Base-by-base conservation (phyloP, 2,113 vertebrate genomes). In the Isichthys henryi region DNA sequence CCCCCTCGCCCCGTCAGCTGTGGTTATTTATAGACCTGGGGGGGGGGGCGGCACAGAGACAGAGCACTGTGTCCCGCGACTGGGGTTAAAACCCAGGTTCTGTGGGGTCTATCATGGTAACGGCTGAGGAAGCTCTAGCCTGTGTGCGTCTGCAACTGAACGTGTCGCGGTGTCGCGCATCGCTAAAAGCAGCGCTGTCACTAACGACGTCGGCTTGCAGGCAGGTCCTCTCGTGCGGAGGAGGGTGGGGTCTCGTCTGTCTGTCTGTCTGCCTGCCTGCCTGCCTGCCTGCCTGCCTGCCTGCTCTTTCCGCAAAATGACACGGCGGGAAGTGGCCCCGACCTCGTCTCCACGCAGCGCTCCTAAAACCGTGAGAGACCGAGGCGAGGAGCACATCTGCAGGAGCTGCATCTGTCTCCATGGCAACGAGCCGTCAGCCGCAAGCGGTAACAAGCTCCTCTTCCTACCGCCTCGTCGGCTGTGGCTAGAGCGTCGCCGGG, bases 11-110 rank as follows among this genome's bases (percentile, higher is more conserved):
- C 66, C 11, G 5, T 91, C 88, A 85, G 90, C 91, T 15, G 87
- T 19, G 85, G 90, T 91, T 95, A 93, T 94, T 93, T 94, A 90
- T 92, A 92, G 93, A 90, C 88, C 86, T 0, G 45, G 89, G 89
- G 91, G 91, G 35, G 89, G 89, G 92, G 91, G n/a, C n/a, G n/a
- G 93, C 92, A 92, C 88, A 91, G 8, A 52, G 90, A 90, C 90
- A 84, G 88, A 91, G 91, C 91, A 88, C 43, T 11, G 39, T 53
- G 49, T 45, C 62, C 27, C 10, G 48, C 15, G 48, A 70, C 49
- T 48, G 74, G n/a, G 23, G 35, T 39, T 62, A 86, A 89, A 89
- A 31, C 53, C 56, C 11, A 43, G 49, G 31, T 39, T 50, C 6
- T 39, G 21, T 23, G 45, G n/a, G 23, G 11, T 53, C 49, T 27